Base-by-base conservation (phyloP, 2,113 vertebrate genomes). In the Tauraco erythrolophus region DNA sequence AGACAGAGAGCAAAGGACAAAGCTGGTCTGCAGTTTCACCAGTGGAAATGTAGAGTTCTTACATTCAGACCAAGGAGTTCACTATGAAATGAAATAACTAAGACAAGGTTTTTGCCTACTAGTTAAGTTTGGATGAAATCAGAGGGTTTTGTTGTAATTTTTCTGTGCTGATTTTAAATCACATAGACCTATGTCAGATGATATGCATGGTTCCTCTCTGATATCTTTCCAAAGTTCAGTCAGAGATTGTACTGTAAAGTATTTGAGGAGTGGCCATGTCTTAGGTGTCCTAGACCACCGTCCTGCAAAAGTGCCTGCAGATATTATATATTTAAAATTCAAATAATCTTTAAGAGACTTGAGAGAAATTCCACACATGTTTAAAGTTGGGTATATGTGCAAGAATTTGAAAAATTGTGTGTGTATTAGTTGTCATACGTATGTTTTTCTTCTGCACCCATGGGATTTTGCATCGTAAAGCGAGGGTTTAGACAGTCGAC, bases 151-250 rank as follows among this genome's bases (percentile, higher is more conserved):
- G 19, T 45, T 54, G 54, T 50, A 6, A 11, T 48, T 68, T 79
- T 2, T 0, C 17, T 68, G 35, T 39, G 41, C 58, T 82, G 57
- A 37, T 88, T 79, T 92, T 37, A 66, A 88, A 74, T 58, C 27
- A 13, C 19, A 37, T 1, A 56, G 58, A 61, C 6, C 27, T 0
- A 0, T 11, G 28, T 33, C 50, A 48, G 5, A 37, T n/a, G 14
- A 64, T 31, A 14, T 4, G 31, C 4, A 6, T 19, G 19, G 21
- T 19, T 86, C 64, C 21, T 58, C 70, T 76, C 45, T 57, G 11
- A 46, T 31, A 80, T 12, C 53, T 33, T 58, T 33, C 41, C 54
- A 28, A 50, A 75, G 6, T 17, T 35, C 50, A 84, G 62, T 21
- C 71, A 65, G 37, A 39, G 31, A 9, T 1, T 61, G 62, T 19